Base-by-base conservation (phyloP, 2,797 vertebrate genomes). In the Ptychadena robeensis region DNA sequence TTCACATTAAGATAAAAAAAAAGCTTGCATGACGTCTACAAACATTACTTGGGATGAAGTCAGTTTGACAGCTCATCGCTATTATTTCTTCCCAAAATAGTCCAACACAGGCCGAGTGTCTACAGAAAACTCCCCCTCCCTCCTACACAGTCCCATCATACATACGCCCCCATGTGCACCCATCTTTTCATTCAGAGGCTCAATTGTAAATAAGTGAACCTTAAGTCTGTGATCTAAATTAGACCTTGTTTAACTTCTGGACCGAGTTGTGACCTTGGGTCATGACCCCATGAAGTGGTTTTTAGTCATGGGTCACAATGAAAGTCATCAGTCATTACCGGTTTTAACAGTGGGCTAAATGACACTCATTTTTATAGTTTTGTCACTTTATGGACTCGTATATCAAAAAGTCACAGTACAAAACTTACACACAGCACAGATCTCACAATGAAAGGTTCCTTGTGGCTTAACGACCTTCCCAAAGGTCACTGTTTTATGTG, bases 321-420 rank as follows among this genome's bases (percentile, higher is more conserved):
- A 75, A 44, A 40, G 25, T 64, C 22, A 79, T 34, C 44, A 37
- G 10, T 30, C 32, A 37, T 68, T 4, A 48, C 14, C 34, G 28
- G 34, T 63, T 10, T 57, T 67, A 37, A 32, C 61, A 82, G 61
- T 1, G 14, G 15, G 7, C 10, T 32, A 37, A 64, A 37, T 28
- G 12, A 38, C 14, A 37, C 27, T 9, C 8, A 15, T 18, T 14
- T 37, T 71, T 28, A 44, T 27, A 30, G 37, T 18, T 25, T 40
- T 71, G 38, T 9, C 4, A 61, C 28, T 61, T 61, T 28, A 61
- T 61, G 28, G 59, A 28, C 59, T 61, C 9, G 10, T 85, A 67
- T 44, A 11, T 44, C 37, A 71, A 14, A 40, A 25, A 34, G n/a
- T 69, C 11, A 40, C 18, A 30, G 12, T 38, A 37, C 34, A 44